phyloP scores from a whole-genome alignment of 2,888 invertebrate genomes.

The Ectemnius continuus region DNA sequence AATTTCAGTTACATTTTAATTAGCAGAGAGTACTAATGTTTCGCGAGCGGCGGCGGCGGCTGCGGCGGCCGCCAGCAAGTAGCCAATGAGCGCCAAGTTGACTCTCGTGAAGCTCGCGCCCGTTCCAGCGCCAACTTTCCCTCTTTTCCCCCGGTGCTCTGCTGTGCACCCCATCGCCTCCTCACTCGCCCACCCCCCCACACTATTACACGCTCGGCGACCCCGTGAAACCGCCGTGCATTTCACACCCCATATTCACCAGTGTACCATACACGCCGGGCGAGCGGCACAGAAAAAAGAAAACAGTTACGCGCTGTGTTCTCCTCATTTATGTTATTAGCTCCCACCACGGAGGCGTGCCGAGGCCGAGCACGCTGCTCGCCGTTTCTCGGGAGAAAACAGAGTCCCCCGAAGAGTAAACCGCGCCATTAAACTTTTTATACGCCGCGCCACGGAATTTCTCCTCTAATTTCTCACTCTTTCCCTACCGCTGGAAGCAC shows the following conservation, averaged over 20 bases:
- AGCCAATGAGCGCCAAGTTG: constrained; percentile 61
- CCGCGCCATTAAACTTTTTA: constrained; percentile 19
- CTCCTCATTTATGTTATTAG: constrained; percentile 54
- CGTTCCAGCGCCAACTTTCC: constrained; percentile 43
- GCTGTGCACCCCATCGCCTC: constrained; percentile 1
- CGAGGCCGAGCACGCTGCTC: constrained; percentile 23
- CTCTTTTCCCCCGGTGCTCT: too few species aligned
- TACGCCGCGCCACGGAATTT: constrained; percentile 36
- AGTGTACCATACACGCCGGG: constrained; percentile 40
- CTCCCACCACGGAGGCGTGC: constrained; percentile 27
- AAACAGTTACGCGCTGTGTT: constrained; percentile 40
- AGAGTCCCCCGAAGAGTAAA: not conserved
- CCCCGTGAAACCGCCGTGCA: constrained; percentile 53
- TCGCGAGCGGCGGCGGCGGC: constrained; percentile 63
- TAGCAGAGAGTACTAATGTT: constrained; percentile 73
- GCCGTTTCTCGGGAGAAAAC: constrained; percentile 35
- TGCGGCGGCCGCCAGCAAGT: constrained; percentile 55
- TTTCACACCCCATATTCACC: constrained; percentile 47
- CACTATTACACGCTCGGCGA: constrained; percentile 33
- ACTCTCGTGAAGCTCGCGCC: constrained; percentile 54
- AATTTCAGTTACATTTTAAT: constrained; percentile 75
- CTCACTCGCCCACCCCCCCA: constrained; percentile 18
- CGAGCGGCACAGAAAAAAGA: constrained; percentile 27
- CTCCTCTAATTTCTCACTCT: not conserved
- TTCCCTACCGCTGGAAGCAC: not conserved